Percentiles rank a stretch among this genome's conserved stretches.
Conservation (phyloP, 2,113 vertebrate genomes). For the Panurus biarmicus region DNA sequence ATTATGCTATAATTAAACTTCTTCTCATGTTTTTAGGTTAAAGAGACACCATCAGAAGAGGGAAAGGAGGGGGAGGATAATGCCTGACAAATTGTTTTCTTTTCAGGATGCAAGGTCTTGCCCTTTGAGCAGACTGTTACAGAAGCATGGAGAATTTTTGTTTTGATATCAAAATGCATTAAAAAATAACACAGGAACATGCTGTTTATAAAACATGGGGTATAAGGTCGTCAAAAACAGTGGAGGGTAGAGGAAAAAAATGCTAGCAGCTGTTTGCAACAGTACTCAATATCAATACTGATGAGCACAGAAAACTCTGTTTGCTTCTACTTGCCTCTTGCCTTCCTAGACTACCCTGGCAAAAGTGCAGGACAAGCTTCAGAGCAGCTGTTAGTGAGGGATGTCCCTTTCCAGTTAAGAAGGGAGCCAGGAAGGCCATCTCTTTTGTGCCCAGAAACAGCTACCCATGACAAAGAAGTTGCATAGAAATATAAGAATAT, state of each 20-base stretch:
- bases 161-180: neutral
- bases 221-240: neutral
- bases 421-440: neutral
- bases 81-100: neutral
- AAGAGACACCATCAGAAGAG: neutral
- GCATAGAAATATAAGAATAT: neutral
- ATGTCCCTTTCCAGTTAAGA: neutral
- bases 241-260: neutral
- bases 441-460: neutral
- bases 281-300: neutral
- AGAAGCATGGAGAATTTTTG: neutral
- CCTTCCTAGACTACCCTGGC: neutral
- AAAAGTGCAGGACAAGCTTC: neutral
- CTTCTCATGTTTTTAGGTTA: neutral
- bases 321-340: neutral
- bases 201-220: neutral
- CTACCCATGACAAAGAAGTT: neutral
- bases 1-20: neutral
- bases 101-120: neutral
- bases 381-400: neutral
- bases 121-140: neutral
- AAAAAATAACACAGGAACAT: neutral
- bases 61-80: neutral
- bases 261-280: neutral
- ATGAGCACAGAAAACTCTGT: neutral